Base-by-base conservation (phyloP, 2,797 vertebrate species). In the Parambassis ranga region DNA sequence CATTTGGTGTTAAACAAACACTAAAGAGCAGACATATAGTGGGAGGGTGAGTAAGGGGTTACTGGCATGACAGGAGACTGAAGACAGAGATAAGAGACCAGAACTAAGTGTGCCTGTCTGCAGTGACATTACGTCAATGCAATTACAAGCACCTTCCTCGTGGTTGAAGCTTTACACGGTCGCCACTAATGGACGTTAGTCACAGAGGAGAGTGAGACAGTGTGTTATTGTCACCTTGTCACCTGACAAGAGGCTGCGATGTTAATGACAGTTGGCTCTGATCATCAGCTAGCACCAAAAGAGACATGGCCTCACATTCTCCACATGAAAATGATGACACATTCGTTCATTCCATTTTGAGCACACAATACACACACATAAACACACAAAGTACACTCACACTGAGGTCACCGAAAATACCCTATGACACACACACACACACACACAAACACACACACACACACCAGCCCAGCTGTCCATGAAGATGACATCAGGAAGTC, bases 371-470 rank as follows among this genome's bases (percentile, higher is more conserved):
- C 36, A 10, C 27, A 47, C 65, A 72, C 48, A 82, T 58, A 59
- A 71, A 65, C 60, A 77, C 46, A 55, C 24, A 15, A n/a, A n/a
- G 55, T 36, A 77, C 73, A 83, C 64, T 87, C 85, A 86, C 28
- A 30, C 66, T 86, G 79, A 83, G 63, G 82, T 89, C 83, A 86
- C 62, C 68, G 79, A 87, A 88, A 89, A 89, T 85, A 86, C 84
- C 82, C 87, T 3, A 65, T 87, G 84, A 91, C 86, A 85, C 86
- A 83, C 23, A 58, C 75, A 81, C 55, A n/a, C n/a, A n/a, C n/a
- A 65, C 60, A 77, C 46, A 55, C 24, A 15, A n/a, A n/a, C 85
- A 86, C 28, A 30, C 66, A 91, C 86, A 85, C 86, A 83, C 23
- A 58, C 75, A 81, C 55, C 36, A 50, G 62, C 49, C 56, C 78